These are phyloP conservation scores for Natator depressus DNA, from an alignment of 2,113 vertebrate species.

Conservation along the genomic window DNA sequence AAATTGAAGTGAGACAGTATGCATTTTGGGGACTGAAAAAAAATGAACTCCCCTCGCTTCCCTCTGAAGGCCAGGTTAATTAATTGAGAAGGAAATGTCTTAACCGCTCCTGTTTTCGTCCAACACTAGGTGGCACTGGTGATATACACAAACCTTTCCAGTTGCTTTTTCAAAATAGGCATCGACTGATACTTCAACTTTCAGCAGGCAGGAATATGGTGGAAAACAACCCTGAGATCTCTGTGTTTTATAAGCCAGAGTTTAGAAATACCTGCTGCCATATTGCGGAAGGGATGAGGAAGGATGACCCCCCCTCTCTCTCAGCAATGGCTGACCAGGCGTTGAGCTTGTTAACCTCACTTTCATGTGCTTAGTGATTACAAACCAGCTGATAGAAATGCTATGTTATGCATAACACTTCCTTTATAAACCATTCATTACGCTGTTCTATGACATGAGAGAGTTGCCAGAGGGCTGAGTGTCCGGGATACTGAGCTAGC, in stretches of 20 bases:
- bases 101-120: fast-evolving
- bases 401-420: not conserved
- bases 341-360: constrained; percentile 19
- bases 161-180: not conserved
- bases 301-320: not conserved
- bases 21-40: not conserved
- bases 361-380: constrained; percentile 10
- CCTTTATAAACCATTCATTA: constrained; percentile 56
- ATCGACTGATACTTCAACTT: constrained; percentile 1
- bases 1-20: not conserved
- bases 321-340: not conserved
- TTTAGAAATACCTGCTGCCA: constrained; percentile 12
- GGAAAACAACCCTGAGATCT: constrained; percentile 66
- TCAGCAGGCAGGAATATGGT: constrained; percentile 26
- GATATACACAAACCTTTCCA: constrained; percentile 35
- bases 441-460: not conserved
- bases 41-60: not conserved
- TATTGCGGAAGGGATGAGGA: not conserved
- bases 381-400: constrained; percentile 35
- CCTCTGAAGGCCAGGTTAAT: not conserved
- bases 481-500: constrained; percentile 5
- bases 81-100: fast-evolving
- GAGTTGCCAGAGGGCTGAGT: constrained; percentile 27
- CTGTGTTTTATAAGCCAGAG: constrained; percentile 37
- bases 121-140: constrained; percentile 78